Evolutionary conservation across 2,797 vertebrate species (phyloP).

Genomic region (Coreius guichenoti): DNA sequence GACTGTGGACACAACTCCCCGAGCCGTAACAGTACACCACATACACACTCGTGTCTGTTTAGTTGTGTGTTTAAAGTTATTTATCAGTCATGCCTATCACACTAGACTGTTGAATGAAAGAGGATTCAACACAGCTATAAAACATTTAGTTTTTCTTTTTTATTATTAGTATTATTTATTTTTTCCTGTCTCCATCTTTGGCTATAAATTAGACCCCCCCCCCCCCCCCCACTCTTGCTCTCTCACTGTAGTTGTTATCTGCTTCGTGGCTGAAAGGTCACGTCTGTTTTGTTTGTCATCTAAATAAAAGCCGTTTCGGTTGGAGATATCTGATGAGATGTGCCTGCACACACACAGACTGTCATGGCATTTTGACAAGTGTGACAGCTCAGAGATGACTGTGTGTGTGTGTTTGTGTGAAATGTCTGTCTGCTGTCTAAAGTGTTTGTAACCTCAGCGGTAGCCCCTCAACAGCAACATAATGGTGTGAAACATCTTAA

Average conservation of each 20-base stretch:
- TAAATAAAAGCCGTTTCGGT: slow-evolving; percentile 75
- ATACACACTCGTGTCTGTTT: slow-evolving; percentile 3
- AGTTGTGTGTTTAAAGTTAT: slow-evolving; percentile 36
- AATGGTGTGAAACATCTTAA: neutral
- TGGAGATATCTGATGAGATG: slow-evolving; percentile 77
- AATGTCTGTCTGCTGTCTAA: slow-evolving; percentile 14
- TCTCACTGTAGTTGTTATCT: slow-evolving; percentile 69
- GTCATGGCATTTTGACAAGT: slow-evolving; percentile 50
- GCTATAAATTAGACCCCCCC: slow-evolving; percentile 13
- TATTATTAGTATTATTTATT: neutral
- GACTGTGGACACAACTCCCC: slow-evolving; percentile 41
- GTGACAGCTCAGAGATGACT: slow-evolving; percentile 49
- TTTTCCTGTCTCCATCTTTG: slow-evolving; percentile 18
- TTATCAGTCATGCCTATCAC: slow-evolving; percentile 39
- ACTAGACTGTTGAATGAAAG: slow-evolving; percentile 25
- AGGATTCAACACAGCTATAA: slow-evolving; percentile 27
- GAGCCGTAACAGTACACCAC: slow-evolving; percentile 13
- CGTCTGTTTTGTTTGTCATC: slow-evolving; percentile 81
- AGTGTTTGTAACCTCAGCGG: slow-evolving; percentile 15
- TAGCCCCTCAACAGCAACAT: neutral
- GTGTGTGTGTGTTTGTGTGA: neutral
- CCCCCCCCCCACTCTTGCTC: slow-evolving; percentile 2
- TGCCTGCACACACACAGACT: slow-evolving; percentile 33
- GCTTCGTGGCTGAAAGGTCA: slow-evolving; percentile 78
- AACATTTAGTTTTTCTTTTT: neutral